Evolutionary conservation across 2,797 vertebrate genomes (phyloP), one percentile per base, ranked within the genome.

Genomic region (Chlorospingus flavigularis): DNA sequence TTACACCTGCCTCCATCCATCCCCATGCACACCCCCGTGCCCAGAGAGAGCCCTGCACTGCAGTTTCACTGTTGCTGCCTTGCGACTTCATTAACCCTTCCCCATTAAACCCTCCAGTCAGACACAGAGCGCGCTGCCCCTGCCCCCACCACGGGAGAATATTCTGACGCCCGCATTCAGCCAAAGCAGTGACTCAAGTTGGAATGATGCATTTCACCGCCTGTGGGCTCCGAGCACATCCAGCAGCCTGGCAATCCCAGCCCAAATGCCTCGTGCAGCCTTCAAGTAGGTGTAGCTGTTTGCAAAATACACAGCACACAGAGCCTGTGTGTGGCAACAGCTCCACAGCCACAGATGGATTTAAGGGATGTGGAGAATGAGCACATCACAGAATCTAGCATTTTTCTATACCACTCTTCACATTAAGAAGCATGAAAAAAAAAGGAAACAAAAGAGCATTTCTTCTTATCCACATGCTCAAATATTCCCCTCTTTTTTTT

Each of bases 201-300:
- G 58, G 73, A 94, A 91, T 5, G 55, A 92, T 33, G 86, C 89
- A 42, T 83, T 94, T 87, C 77, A 62, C 15, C 4, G 47, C 74
- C 40, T 68, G 80, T 35, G 23, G 17, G 51, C 67, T 94, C 88
- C 8, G 8, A 82, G 88, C 57, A 86, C 55, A 75, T 71, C 54
- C 86, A 88, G 91, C 92, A 87, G 70, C 66, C 85, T 13, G 39
- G 58, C 70, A 85, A 90, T 39, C 16, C 30, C 45, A 88, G 76
- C 50, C 76, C 92, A 19, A 19, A 17, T 17, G 90, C 91, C 81
- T 92, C n/a, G 3, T 53, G 13, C 78, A 80, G 76, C 35, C 81
- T 62, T 61, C n/a, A 85, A 79, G 95, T 76, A 89, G 92, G 85
- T 88, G 90, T 89, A 88, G 63, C 84, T 90, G 91, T 91, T 92